These are phyloP conservation scores for Aleiodes alternator DNA, from an alignment of 2,888 invertebrate species.

Conservation along the genomic window DNA sequence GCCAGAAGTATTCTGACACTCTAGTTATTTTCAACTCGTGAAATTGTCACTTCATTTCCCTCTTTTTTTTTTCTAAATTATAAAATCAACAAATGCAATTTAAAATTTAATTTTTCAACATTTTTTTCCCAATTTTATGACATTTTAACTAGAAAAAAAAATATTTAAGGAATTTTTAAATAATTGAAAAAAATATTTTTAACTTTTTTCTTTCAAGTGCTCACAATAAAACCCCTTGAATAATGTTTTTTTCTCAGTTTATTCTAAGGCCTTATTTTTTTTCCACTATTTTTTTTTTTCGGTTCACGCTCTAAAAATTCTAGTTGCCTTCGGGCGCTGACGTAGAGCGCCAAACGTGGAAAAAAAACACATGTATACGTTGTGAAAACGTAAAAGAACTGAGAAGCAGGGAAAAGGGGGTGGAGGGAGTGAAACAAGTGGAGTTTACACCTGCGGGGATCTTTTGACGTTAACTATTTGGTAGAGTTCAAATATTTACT, in stretches of 20 bases:
- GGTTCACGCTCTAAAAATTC: constrained; percentile 46
- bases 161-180: too few relatives aligned
- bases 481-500: constrained; percentile 4
- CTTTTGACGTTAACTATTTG: constrained; percentile 35
- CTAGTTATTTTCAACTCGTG: not conserved
- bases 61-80: too few relatives aligned
- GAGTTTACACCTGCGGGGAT: constrained; percentile 37
- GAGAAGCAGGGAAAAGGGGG: not conserved
- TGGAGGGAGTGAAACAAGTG: constrained; percentile 24
- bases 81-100: too few relatives aligned
- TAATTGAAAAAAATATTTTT: too few relatives aligned
- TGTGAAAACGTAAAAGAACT: not conserved
- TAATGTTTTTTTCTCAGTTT: constrained; percentile 4
- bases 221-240: not conserved
- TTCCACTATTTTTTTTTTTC: constrained; percentile 1
- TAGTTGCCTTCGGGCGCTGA: constrained; percentile 8
- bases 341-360: not conserved
- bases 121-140: too few relatives aligned
- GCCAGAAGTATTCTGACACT: constrained; percentile 20
- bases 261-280: constrained; percentile 2
- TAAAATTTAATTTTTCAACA: too few relatives aligned
- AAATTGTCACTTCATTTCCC: not conserved
- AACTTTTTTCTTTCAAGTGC: not conserved
- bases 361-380: constrained; percentile 24
- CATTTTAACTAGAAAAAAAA: too few relatives aligned